Conservation (phyloP, 2,113 vertebrate genomes). For the Herpetotheres cachinnans region DNA sequence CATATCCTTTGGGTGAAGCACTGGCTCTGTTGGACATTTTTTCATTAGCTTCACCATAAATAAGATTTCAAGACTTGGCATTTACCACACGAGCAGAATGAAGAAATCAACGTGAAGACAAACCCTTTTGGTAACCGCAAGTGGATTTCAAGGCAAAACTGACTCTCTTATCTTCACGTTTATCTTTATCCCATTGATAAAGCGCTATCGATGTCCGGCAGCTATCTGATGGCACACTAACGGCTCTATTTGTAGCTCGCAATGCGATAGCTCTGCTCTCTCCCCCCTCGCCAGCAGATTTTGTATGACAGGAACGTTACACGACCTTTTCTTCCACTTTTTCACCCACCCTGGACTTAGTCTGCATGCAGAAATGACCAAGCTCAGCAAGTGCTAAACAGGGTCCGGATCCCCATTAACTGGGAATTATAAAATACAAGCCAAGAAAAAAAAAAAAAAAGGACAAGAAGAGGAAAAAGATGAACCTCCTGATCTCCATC, state of each 20-base stretch:
- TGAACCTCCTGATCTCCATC: background rate
- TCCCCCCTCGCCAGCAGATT: background rate
- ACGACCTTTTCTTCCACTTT: background rate
- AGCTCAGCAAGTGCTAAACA: background rate
- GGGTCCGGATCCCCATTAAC: accelerated
- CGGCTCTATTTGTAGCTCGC: background rate
- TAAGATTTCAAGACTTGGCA: constrained; percentile 61
- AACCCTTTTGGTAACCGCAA: constrained; percentile 42
- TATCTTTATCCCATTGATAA: constrained; percentile 61
- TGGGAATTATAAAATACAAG: background rate
- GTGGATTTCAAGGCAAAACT: constrained; percentile 50
- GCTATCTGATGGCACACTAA: constrained; percentile 56
- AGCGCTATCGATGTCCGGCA: constrained; percentile 47
- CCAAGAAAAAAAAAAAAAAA: background rate
- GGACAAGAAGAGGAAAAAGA: background rate
- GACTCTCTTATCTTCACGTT: constrained; percentile 59
- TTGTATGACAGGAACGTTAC: background rate
- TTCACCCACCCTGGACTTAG: background rate
- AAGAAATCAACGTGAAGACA: constrained; percentile 45
- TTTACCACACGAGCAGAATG: constrained; percentile 20
- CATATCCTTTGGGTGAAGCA: constrained; percentile 34
- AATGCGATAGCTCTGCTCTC: background rate
- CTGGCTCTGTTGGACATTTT: background rate
- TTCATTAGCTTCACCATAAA: constrained; percentile 55
- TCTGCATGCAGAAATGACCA: background rate